These are phyloP conservation scores for Chymomyza caudatula DNA, from an alignment of 2,888 invertebrate genomes.

Conservation along the genomic window DNA sequence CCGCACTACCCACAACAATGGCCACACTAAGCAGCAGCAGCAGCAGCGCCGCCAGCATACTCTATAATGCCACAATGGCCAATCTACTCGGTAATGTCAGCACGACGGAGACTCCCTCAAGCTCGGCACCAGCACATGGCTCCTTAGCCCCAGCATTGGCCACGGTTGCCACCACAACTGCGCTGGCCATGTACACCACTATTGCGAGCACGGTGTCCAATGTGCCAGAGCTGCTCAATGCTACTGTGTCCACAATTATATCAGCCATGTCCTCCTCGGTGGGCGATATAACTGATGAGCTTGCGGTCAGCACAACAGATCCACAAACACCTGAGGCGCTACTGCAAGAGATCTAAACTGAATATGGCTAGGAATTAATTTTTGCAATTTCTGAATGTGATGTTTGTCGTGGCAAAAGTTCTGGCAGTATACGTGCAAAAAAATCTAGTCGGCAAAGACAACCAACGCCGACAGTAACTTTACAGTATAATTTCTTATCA, in stretches of 20 bases:
- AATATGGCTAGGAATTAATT: background rate
- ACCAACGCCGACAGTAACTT: too few relatives aligned
- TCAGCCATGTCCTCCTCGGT: constrained; percentile 62
- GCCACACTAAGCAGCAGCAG: constrained; percentile 18
- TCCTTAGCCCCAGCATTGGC: constrained; percentile 43
- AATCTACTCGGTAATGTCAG: constrained; percentile 2
- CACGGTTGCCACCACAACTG: constrained; percentile 66
- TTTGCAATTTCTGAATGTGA: too few relatives aligned
- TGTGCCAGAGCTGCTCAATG: constrained; percentile 64
- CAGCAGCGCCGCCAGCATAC: constrained; percentile 34
- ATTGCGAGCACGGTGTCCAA: constrained; percentile 58
- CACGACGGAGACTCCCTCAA: constrained; percentile 23
- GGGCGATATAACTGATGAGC: constrained; percentile 52
- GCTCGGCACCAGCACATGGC: constrained; percentile 10
- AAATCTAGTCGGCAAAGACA: too few relatives aligned
- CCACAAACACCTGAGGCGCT: constrained; percentile 72
- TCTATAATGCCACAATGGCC: background rate
- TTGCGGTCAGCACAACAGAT: constrained; percentile 66
- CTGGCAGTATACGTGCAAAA: too few relatives aligned
- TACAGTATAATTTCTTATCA: too few relatives aligned
- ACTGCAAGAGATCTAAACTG: constrained; percentile 61
- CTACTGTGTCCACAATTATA: constrained; percentile 66
- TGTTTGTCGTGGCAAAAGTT: background rate
- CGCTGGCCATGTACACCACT: constrained; percentile 57
- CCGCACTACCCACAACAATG: constrained; percentile 48